Percentiles rank a stretch among this genome's conserved stretches.
Evolutionary conservation across 1,140 invertebrate genomes (phyloP).

Genomic region (Aporrectodea caliginosa): DNA sequence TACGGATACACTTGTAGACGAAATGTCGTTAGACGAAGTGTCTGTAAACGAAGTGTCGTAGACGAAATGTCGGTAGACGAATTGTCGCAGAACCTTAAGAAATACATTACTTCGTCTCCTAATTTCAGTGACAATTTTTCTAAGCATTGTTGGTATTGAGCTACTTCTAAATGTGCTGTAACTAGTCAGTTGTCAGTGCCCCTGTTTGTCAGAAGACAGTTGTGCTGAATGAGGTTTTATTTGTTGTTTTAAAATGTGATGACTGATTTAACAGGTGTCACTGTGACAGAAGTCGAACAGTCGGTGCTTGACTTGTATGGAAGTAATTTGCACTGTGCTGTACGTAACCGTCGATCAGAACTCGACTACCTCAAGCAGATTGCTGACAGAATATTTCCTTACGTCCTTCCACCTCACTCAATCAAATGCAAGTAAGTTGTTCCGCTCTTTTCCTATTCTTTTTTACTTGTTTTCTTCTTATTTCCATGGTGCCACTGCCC

Average conservation of each 20-base stretch:
- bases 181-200: slow-evolving; percentile 17
- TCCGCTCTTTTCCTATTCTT: background rate
- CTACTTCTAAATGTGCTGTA: slow-evolving; percentile 7
- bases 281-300: slow-evolving; percentile 55
- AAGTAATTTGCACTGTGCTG: slow-evolving; percentile 66
- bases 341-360: slow-evolving; percentile 66
- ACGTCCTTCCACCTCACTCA: slow-evolving; percentile 57
- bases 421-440: slow-evolving; percentile 49
- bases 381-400: slow-evolving; percentile 64
- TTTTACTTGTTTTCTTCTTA: background rate
- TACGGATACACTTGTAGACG: too few relatives aligned
- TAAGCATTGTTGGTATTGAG: too few relatives aligned
- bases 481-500: background rate
- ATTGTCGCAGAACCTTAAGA: background rate
- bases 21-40: too few relatives aligned
- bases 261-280: slow-evolving; percentile 29
- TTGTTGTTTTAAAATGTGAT: slow-evolving; percentile 6
- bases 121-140: too few relatives aligned
- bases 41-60: too few relatives aligned
- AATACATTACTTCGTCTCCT: too few relatives aligned
- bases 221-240: slow-evolving; percentile 13
- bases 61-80: too few relatives aligned
- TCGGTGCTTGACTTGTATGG: slow-evolving; percentile 60
- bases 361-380: slow-evolving; percentile 68
- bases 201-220: slow-evolving; percentile 1